Evolutionary conservation across 1,140 invertebrate species (phyloP), one percentile per base, ranked within the genome.

Genomic region (Hermetia illucens): DNA sequence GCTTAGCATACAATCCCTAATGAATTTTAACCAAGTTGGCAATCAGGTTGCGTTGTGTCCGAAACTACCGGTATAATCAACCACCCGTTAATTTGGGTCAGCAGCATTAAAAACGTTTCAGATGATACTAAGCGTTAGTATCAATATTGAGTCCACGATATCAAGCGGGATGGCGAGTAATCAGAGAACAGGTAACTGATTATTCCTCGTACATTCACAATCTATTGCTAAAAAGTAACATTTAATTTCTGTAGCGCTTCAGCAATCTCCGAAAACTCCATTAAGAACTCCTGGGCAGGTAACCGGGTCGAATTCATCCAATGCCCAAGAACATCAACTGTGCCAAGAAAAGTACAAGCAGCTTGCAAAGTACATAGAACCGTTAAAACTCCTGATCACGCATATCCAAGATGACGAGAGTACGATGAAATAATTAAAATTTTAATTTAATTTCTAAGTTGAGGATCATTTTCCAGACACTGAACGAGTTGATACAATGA

Each of bases 341-440:
- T 95, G 94, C 51, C 63, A 87, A 39, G 90, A 94, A 48, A 95
- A 94, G 64, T 79, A 94, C 25, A 73, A 84, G 21, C 85, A 93
- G 52, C 65, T 95, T 4, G 85, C 80, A 48, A 92, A 90, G 58
- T 96, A 91, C 53, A 89, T 93, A 46, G 91, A 93, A 44, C 88
- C 91, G 1, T 61, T 96, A 2, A 71, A 84, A 32, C 72, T 80
- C 46, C 88, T 92, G 77, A 85, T 94, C 41, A 72, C 77, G 30
- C 74, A 77, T 53, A 80, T 87, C 58, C 82, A 86, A 47, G 87
- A 79, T 57, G 88, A 91, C 62, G 80, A 82, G 48, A 68, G n/a
- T n/a, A n/a, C n/a, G n/a, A n/a, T n/a, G n/a, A n/a, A n/a, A n/a
- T n/a, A n/a, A n/a, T n/a, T n/a, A n/a, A n/a, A n/a, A n/a, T n/a